Evolutionary conservation across 1,140 invertebrate species (phyloP).

Genomic region (Drosophila sucinea): DNA sequence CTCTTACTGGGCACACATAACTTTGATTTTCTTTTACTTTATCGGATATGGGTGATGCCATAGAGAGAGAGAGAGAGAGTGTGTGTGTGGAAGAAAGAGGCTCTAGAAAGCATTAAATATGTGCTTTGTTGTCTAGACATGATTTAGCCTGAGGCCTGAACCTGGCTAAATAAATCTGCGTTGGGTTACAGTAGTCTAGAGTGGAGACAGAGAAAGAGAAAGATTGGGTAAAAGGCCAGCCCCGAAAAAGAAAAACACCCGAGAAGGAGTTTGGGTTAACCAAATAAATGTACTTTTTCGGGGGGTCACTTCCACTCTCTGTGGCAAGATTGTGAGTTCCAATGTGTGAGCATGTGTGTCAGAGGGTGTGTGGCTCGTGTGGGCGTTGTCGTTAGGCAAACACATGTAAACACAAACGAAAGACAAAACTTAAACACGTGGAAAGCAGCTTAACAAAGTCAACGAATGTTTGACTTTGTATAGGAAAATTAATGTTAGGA

Average conservation of each 20-base stretch:
- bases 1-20: conserved; percentile 12
- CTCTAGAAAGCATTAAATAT: conserved; percentile 47
- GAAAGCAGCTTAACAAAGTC: conserved; percentile 70
- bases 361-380: conserved; percentile 1
- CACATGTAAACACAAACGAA: conserved; percentile 69
- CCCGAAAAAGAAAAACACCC: background rate
- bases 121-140: conserved; percentile 70
- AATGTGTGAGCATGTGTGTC: conserved; percentile 18
- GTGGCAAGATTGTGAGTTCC: background rate
- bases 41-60: no score
- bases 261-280: conserved; percentile 40
- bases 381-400: conserved; percentile 43
- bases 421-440: conserved; percentile 68
- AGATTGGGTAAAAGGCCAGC: background rate
- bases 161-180: conserved; percentile 68
- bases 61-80: no score
- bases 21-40: conserved; percentile 9
- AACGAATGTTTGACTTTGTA: conserved; percentile 60
- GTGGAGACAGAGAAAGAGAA: background rate
- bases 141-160: conserved; percentile 58
- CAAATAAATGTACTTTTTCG: conserved; percentile 65
- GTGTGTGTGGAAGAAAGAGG: background rate
- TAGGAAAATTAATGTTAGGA: conserved; percentile 46
- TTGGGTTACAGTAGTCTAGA: conserved; percentile 42
- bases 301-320: conserved; percentile 47